Percentiles rank a stretch among this genome's conserved stretches.
Conservation (phyloP, 2,113 vertebrate genomes). For the Periophthalmodon schlosseri region DNA sequence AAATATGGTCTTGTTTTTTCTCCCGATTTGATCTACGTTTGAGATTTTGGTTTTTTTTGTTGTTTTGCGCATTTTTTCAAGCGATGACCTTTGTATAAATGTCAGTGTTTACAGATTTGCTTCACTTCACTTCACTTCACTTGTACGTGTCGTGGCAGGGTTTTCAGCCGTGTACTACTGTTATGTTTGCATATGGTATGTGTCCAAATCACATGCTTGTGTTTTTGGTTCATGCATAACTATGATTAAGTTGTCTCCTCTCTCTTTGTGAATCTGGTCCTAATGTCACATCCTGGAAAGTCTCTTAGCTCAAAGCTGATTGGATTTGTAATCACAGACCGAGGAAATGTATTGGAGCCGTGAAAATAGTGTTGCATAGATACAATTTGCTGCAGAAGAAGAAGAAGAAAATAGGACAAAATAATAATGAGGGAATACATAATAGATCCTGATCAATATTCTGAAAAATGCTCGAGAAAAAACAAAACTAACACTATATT, state of each 20-base stretch:
- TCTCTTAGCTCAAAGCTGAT: background rate
- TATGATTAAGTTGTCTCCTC: slow-evolving; percentile 48
- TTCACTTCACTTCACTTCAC: too few relatives aligned
- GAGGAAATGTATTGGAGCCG: background rate
- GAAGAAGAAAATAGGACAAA: background rate
- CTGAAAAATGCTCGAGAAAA: background rate
- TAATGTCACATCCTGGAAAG: slow-evolving; percentile 7
- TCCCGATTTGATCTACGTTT: slow-evolving; percentile 28
- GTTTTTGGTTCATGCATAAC: slow-evolving; percentile 7
- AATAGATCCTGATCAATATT: too few relatives aligned
- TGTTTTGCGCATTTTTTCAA: background rate
- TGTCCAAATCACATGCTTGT: slow-evolving; percentile 36
- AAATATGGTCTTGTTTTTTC: background rate
- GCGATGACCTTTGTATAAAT: slow-evolving; percentile 38
- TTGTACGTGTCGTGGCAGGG: slow-evolving; percentile 10
- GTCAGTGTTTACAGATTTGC: slow-evolving; percentile 41
- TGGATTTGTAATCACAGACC: background rate
- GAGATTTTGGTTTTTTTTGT: slow-evolving; percentile 27
- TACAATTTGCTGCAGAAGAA: background rate
- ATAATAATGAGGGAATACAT: background rate
- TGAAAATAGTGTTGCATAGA: background rate
- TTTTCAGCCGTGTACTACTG: background rate
- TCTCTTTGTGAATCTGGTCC: background rate
- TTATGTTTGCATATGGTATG: slow-evolving; percentile 26
- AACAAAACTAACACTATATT: too few relatives aligned